These are phyloP conservation scores for Platichthys flesus DNA, from an alignment of 2,113 vertebrate species.

Conservation along the genomic window DNA sequence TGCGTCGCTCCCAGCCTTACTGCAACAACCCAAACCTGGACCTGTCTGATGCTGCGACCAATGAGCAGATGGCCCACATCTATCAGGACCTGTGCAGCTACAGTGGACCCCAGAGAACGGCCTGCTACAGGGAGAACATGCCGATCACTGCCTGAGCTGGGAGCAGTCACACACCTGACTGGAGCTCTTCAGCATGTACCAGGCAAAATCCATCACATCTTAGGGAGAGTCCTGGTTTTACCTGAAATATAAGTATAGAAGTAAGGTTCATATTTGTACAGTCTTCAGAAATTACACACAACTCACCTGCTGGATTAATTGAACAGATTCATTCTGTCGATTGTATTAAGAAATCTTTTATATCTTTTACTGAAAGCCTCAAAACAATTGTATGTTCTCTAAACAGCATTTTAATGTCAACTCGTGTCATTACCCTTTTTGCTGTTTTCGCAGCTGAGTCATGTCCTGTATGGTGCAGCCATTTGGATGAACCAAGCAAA, in stretches of 20 bases:
- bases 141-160: slow-evolving; percentile 89
- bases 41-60: slow-evolving; percentile 71
- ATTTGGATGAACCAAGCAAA: too few species aligned
- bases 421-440: not conserved
- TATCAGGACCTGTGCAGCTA: slow-evolving; percentile 85
- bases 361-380: not conserved
- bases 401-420: slow-evolving; percentile 10
- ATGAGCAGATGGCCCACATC: slow-evolving; percentile 83
- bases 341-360: not conserved
- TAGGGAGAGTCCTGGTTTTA: slow-evolving; percentile 24
- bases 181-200: slow-evolving; percentile 18
- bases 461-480: too few species aligned
- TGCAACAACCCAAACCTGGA: slow-evolving; percentile 73
- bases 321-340: not conserved
- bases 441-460: not conserved
- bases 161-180: slow-evolving; percentile 12
- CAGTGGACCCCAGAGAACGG: slow-evolving; percentile 80
- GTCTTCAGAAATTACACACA: not conserved
- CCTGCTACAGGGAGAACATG: slow-evolving; percentile 91
- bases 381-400: slow-evolving; percentile 29
- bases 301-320: not conserved
- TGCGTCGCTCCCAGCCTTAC: slow-evolving; percentile 74
- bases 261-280: slow-evolving; percentile 14
- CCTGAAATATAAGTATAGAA: slow-evolving; percentile 10
- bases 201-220: slow-evolving; percentile 11